phyloP scores from a whole-genome alignment of 2,797 vertebrate genomes.

The Harpagifer antarcticus region DNA sequence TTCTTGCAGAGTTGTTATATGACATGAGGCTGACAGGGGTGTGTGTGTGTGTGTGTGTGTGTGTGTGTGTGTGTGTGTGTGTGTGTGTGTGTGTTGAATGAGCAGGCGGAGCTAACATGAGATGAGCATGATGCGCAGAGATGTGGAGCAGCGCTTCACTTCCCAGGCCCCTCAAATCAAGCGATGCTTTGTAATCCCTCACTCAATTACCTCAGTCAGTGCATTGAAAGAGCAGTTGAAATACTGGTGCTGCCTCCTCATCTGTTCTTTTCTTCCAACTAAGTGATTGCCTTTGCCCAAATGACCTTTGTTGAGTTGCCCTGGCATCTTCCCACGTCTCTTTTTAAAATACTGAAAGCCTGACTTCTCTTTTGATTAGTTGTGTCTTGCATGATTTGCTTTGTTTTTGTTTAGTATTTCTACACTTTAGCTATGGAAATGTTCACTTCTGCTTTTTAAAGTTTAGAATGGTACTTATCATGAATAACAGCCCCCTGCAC shows the following conservation, averaged over 20 bases:
- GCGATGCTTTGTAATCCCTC: constrained; percentile 63
- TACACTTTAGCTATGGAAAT: background rate
- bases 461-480: background rate
- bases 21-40: constrained; percentile 41
- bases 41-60: no score
- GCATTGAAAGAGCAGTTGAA: constrained; percentile 58
- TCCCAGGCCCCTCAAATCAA: constrained; percentile 59
- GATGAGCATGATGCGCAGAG: constrained; percentile 39
- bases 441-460: background rate
- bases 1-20: constrained; percentile 45
- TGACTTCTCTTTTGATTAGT: constrained; percentile 10
- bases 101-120: constrained; percentile 40
- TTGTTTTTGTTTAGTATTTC: background rate
- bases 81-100: constrained; percentile 16
- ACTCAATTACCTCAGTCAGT: constrained; percentile 66
- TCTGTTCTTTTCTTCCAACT: constrained; percentile 40
- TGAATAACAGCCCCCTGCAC: background rate
- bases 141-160: constrained; percentile 36
- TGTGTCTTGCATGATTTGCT: background rate
- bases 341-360: constrained; percentile 7
- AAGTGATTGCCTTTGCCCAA: constrained; percentile 14
- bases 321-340: background rate
- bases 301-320: constrained; percentile 17
- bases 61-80: no score
- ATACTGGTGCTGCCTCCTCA: constrained; percentile 30